A percentile compares a stretch with the other conserved stretches of the same genome.
Evolutionary conservation across 2,113 vertebrate genomes (phyloP).

Genomic region (Peromyscus maniculatus): DNA sequence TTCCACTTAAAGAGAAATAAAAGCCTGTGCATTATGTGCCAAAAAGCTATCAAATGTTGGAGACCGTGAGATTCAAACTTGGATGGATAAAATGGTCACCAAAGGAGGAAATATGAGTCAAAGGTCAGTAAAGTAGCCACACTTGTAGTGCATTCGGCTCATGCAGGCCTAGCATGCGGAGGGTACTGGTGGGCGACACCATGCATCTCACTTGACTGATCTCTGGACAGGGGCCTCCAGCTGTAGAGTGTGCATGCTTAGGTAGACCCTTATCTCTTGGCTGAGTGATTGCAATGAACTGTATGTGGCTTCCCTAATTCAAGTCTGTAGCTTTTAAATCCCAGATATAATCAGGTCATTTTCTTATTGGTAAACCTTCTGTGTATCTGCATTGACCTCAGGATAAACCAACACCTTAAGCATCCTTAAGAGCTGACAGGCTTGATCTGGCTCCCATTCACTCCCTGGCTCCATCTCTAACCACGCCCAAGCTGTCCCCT

Average conservation of each 20-base stretch:
- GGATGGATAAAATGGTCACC: conserved; percentile 50
- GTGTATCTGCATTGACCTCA: not conserved
- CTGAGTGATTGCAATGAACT: not conserved
- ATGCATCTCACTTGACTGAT: not conserved
- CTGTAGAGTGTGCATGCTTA: not conserved
- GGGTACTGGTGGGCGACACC: rapidly evolving
- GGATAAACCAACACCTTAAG: not conserved
- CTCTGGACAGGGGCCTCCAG: not conserved
- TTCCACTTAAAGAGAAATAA: conserved; percentile 61
- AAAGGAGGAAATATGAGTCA: conserved; percentile 53
- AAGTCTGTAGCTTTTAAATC: not conserved
- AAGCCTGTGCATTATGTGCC: conserved; percentile 35
- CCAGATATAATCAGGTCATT: not conserved
- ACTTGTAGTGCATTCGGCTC: not conserved
- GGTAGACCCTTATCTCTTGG: not conserved
- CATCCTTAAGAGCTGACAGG: not conserved
- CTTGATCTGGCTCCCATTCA: not conserved
- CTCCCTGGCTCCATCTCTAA: conserved; percentile 22
- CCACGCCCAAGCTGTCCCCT: not conserved
- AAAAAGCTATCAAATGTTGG: conserved; percentile 48
- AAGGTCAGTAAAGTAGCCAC: not conserved
- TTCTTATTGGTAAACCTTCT: conserved; percentile 38
- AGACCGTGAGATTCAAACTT: conserved; percentile 15
- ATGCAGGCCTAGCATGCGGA: not conserved
- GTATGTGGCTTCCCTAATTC: not conserved